phyloP scores from a whole-genome alignment of 2,888 invertebrate species.

The Poecilus cupreus region DNA sequence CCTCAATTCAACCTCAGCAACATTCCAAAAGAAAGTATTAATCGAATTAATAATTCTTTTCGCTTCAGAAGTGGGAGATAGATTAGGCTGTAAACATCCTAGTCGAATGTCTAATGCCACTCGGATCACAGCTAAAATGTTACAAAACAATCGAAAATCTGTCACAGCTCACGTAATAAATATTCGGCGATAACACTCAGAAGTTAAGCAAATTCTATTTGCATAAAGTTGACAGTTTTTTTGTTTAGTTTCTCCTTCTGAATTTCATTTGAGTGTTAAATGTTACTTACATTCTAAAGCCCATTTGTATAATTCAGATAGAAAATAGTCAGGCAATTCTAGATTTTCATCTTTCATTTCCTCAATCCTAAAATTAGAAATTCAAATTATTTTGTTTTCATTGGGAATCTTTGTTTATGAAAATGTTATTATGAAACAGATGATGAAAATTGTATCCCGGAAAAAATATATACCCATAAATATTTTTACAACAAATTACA shows the following conservation, averaged over 20 bases:
- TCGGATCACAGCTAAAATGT: constrained; percentile 82
- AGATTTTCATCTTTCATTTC: constrained; percentile 76
- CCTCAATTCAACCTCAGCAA: constrained; percentile 83
- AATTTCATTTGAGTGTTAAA: neutral
- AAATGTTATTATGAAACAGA: neutral
- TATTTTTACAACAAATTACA: neutral
- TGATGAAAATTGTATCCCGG: neutral
- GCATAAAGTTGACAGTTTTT: neutral
- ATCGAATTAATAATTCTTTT: constrained; percentile 86
- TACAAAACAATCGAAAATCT: neutral
- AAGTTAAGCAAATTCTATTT: neutral
- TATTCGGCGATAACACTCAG: neutral
- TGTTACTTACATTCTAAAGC: constrained; percentile 84
- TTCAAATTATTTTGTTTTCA: neutral
- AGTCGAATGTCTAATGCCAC: constrained; percentile 88
- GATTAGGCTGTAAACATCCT: constrained; percentile 80
- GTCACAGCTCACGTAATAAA: constrained; percentile 10
- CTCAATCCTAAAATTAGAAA: constrained; percentile 77
- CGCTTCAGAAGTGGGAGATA: constrained; percentile 76
- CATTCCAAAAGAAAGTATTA: constrained; percentile 85
- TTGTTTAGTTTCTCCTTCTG: neutral
- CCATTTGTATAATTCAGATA: constrained; percentile 86
- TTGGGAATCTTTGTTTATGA: neutral
- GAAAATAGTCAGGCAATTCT: constrained; percentile 81
- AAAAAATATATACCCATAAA: neutral